Base-by-base conservation (phyloP, 2,888 invertebrate genomes). In the Drosophila cyrtoloma region DNA sequence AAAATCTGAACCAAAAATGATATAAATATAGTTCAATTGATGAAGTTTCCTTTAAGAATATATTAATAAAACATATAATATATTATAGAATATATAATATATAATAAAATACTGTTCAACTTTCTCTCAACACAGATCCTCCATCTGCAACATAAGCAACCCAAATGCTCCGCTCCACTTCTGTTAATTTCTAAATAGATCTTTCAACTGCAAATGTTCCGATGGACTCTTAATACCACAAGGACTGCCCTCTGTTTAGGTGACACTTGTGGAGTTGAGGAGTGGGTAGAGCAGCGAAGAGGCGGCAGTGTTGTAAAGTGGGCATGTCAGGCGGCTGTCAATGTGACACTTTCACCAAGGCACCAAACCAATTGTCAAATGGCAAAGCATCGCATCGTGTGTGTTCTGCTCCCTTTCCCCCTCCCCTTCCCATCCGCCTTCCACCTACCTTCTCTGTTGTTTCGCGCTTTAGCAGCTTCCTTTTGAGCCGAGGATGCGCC, bases 301-400 rank as follows among this genome's bases (percentile, higher is more conserved):
- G 32, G 61, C 30, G 12, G 59, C 39, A 42, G 19, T 52, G 32
- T 30, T 47, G 52, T 37, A 71, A 84, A 87, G 89, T 90, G 90
- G 86, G 86, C 86, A 83, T 86, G 90, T 85, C 90, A 74, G 10
- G 28, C 57, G 59, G 39, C 68, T 81, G 81, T 82, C 81, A 73
- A 73, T 72, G 63, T 86, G 89, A 86, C 89, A 86, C 89, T 90
- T 90, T 86, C 89, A 63, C 87, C 86, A 77, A 62, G 73, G 71
- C 69, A 30, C 39, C 39, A n/a, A 57, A 57, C 28, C 28, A 71
- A 61, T 39, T 59, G 58, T 67, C 82, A 68, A 65, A 60, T 67
- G 61, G 55, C 61, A 50, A 71, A 39, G 56, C 26, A 19, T 0
- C 19, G 53, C 79, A 33, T 65, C 84, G 84, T 86, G 87, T 84